A percentile compares a stretch with the other conserved stretches of the same genome.
Evolutionary conservation across 2,888 invertebrate genomes (phyloP).

Genomic region (Synanthedon tipuliformis): DNA sequence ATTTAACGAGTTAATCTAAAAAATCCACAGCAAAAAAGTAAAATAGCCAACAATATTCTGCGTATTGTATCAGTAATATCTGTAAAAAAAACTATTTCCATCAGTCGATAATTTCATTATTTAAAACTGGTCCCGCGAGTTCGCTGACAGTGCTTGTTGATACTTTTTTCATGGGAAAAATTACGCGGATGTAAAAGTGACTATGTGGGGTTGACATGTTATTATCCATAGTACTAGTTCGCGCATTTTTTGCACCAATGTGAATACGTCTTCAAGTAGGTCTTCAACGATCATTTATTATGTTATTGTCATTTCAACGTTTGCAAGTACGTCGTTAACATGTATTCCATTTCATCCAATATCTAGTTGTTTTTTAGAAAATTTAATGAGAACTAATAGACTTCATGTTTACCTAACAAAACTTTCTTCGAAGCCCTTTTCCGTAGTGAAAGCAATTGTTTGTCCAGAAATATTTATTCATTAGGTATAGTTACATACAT

Average conservation of each 20-base stretch:
- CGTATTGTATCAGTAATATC: too few relatives aligned
- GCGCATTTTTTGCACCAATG: slow-evolving; percentile 8
- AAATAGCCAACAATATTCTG: too few relatives aligned
- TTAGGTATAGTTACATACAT: background rate
- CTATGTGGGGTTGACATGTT: slow-evolving; percentile 4
- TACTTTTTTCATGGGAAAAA: background rate
- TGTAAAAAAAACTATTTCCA: too few relatives aligned
- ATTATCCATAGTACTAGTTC: slow-evolving; percentile 2
- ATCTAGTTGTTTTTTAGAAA: background rate
- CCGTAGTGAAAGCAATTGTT: slow-evolving; percentile 20
- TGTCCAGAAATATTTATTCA: slow-evolving; percentile 9
- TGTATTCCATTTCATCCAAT: background rate
- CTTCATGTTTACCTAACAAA: background rate
- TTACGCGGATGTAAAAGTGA: slow-evolving; percentile 18
- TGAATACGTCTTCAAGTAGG: background rate
- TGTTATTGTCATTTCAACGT: background rate
- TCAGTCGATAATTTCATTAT: background rate
- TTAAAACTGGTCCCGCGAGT: slow-evolving; percentile 4
- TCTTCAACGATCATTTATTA: background rate
- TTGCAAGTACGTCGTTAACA: background rate
- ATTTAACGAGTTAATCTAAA: too few relatives aligned
- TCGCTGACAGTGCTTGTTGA: slow-evolving; percentile 11
- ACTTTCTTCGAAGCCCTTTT: slow-evolving; percentile 15
- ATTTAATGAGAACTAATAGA: background rate
- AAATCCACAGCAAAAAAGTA: too few relatives aligned